These are phyloP conservation scores for Zelleria hepariella DNA, from an alignment of 2,888 invertebrate species.

Conservation along the genomic window DNA sequence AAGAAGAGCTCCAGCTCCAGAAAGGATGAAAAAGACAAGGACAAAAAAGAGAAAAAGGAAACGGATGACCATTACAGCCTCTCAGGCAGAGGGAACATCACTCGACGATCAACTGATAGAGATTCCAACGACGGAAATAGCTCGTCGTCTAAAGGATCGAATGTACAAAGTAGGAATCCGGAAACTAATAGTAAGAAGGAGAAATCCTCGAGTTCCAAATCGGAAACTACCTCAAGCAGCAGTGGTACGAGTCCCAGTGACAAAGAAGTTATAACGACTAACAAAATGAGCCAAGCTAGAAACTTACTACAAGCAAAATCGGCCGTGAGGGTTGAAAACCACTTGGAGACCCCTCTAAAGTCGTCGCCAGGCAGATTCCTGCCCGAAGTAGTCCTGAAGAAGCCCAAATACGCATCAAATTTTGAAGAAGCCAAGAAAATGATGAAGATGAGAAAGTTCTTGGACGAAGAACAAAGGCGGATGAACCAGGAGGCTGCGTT, in stretches of 20 bases:
- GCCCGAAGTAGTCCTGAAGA: slow-evolving; percentile 69
- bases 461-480: slow-evolving; percentile 73
- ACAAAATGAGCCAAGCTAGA: slow-evolving; percentile 24
- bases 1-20: slow-evolving; percentile 42
- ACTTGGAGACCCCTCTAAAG: slow-evolving; percentile 44
- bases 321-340: slow-evolving; percentile 48
- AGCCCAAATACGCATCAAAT: slow-evolving; percentile 79
- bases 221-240: slow-evolving; percentile 56
- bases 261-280: slow-evolving; percentile 40
- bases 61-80: slow-evolving; percentile 81
- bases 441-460: slow-evolving; percentile 76
- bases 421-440: slow-evolving; percentile 76
- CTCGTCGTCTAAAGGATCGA: slow-evolving; percentile 61
- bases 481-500: slow-evolving; percentile 66
- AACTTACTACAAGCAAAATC: slow-evolving; percentile 35
- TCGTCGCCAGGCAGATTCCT: slow-evolving; percentile 47
- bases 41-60: slow-evolving; percentile 65
- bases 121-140: slow-evolving; percentile 83
- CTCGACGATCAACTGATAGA: slow-evolving; percentile 81
- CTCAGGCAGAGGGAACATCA: slow-evolving; percentile 74
- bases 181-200: slow-evolving; percentile 50
- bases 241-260: slow-evolving; percentile 68
- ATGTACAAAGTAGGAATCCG: slow-evolving; percentile 34
- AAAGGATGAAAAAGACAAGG: slow-evolving; percentile 54
- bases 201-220: slow-evolving; percentile 55